Base-by-base conservation (phyloP, 2,888 invertebrate species). In the Catocala nupta region DNA sequence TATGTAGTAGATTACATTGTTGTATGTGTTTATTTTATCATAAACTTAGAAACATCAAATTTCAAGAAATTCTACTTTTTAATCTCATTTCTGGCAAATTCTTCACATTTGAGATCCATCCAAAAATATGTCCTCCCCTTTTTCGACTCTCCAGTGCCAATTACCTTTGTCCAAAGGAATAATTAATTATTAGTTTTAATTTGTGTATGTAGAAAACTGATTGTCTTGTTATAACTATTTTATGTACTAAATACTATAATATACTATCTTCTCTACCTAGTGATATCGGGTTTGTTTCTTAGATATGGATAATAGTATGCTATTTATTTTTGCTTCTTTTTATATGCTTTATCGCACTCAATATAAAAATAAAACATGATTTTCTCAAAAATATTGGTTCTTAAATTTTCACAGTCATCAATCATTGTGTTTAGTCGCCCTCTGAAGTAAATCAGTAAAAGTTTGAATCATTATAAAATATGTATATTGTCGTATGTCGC, bases 331-430 rank as follows among this genome's bases (percentile, higher is more conserved):
- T 82, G 80, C 89, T 89, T 90, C 85, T 84, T 90, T 84, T 83
- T 79, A 73, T 82, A 83, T 79, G 90, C 90, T 90, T 90, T 72
- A 76, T 70, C 78, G 90, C 90, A 90, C 90, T 80, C 67, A 57
- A 68, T 71, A 72, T 76, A 59, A 68, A 63, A 72, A 61, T 16
- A 7, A 6, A 39, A 75, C 65, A 74, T 74, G 58, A 52, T 71
- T 68, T 67, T 68, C 57, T 69, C 53, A 66, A 63, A 69, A 63
- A 63, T 64, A 78, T 81, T 76, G 73, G 69, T 81, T 80, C 62
- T 78, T 63, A 74, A 52, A 74, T 62, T 68, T 42, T 72, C 59
- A 67, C 66, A 54, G 62, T 77, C 78, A 80, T 80, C 69, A 73
- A 39, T 76, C 72, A 81, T 74, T 72, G 65, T 76, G 71, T 83